A percentile compares a stretch with the other conserved stretches of the same genome.
phyloP scores from a whole-genome alignment of 2,888 invertebrate species.

The Bombylius major region DNA sequence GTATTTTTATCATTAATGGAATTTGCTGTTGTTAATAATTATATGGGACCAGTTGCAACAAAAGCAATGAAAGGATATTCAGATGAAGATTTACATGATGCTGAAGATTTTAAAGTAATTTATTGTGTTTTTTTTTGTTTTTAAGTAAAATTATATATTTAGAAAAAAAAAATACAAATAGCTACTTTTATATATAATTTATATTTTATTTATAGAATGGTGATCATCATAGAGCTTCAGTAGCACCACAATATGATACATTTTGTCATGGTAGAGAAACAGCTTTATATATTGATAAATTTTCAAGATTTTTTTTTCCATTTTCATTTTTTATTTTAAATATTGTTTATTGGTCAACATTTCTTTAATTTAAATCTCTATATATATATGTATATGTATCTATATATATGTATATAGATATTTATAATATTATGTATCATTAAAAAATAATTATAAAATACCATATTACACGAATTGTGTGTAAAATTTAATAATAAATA shows the following conservation, averaged over 20 bases:
- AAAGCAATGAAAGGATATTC: conserved; percentile 85
- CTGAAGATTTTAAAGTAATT: conserved; percentile 63
- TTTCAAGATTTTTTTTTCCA: conserved; percentile 80
- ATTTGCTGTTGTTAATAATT: conserved; percentile 82
- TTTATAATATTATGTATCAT: too few species aligned
- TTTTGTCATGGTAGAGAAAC: conserved; percentile 69
- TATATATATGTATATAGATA: too few species aligned
- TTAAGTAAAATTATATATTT: not conserved
- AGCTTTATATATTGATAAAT: conserved; percentile 74
- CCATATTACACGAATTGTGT: too few species aligned
- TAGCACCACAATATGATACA: conserved; percentile 68
- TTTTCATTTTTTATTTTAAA: conserved; percentile 84
- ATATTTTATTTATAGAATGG: conserved; percentile 34
- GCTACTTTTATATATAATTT: not conserved
- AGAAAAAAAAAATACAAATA: too few species aligned
- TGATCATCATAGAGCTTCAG: conserved; percentile 48
- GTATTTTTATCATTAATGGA: conserved; percentile 85
- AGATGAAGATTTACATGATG: conserved; percentile 63
- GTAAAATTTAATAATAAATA: too few species aligned
- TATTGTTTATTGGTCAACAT: conserved; percentile 81
- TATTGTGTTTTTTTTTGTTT: not conserved
- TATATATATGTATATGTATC: too few species aligned
- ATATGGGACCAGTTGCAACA: conserved; percentile 71
- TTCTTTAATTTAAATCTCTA: conserved; percentile 38
- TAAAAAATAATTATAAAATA: too few species aligned